Evolutionary conservation across 2,113 vertebrate genomes (phyloP).

Genomic region (Protomyctophum bolini): DNA sequence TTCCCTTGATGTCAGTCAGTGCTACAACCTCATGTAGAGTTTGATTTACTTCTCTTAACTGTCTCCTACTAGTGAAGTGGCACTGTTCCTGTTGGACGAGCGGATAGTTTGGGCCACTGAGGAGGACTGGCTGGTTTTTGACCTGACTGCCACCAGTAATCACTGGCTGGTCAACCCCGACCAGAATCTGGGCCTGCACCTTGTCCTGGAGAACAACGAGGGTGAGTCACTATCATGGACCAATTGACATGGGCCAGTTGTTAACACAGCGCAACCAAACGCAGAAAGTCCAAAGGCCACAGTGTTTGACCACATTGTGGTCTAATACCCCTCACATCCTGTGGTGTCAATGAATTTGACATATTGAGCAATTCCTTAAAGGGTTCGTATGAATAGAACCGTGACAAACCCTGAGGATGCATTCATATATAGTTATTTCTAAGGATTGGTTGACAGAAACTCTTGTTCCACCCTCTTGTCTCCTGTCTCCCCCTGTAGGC

Average conservation of each 20-base stretch:
- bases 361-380: conserved; percentile 10
- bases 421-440: background rate
- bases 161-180: conserved; percentile 92
- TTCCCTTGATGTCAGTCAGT: no score
- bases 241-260: background rate
- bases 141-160: conserved; percentile 92
- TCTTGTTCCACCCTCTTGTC: background rate
- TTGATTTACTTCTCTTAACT: background rate
- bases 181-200: conserved; percentile 91
- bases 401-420: background rate
- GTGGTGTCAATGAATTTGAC: conserved; percentile 2
- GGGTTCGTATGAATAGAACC: conserved; percentile 19
- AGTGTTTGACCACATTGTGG: no score
- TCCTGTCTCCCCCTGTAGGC: conserved; percentile 76
- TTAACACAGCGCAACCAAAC: no score
- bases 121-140: conserved; percentile 96
- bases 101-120: conserved; percentile 90
- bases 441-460: background rate
- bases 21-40: background rate
- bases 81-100: conserved; percentile 89
- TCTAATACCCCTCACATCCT: background rate
- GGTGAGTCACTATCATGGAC: conserved; percentile 78
- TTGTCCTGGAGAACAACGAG: conserved; percentile 84
- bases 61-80: conserved; percentile 81
- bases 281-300: no score